Conservation (phyloP, 2,888 invertebrate species). For the Philereme vetulata region DNA sequence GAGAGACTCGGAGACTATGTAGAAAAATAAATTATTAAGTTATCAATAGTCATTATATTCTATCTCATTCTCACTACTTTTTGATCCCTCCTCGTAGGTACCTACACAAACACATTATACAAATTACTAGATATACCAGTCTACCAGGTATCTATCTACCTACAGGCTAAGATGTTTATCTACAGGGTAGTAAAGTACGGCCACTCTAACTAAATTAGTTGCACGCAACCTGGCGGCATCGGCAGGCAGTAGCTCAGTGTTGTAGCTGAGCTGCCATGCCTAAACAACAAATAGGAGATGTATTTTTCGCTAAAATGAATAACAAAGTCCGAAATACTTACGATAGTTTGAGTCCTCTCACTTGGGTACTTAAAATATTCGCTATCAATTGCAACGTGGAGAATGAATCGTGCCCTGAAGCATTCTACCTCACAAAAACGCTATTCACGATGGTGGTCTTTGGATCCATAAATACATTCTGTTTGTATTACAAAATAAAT, state of each 20-base stretch:
- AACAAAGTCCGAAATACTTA: constrained; percentile 28
- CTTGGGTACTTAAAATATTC: constrained; percentile 55
- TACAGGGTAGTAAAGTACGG: background rate
- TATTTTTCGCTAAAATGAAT: constrained; percentile 12
- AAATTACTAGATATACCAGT: no score
- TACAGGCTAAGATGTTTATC: background rate
- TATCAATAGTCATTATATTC: no score
- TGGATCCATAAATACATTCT: constrained; percentile 44
- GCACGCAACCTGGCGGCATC: background rate
- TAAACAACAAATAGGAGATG: background rate
- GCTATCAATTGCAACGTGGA: constrained; percentile 48
- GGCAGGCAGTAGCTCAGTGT: background rate
- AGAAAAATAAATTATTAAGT: no score
- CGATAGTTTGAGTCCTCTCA: constrained; percentile 47
- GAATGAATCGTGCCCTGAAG: constrained; percentile 17
- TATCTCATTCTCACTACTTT: no score
- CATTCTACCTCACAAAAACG: constrained; percentile 16
- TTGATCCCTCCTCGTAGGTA: no score
- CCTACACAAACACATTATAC: no score
- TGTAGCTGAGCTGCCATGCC: constrained; percentile 1
- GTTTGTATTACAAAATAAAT: constrained; percentile 55
- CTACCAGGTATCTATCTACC: background rate
- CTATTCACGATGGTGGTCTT: constrained; percentile 35
- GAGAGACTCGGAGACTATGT: no score
- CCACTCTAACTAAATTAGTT: constrained; percentile 15